Conservation (phyloP, 2,113 vertebrate genomes). For the Falcunculus frontatus region DNA sequence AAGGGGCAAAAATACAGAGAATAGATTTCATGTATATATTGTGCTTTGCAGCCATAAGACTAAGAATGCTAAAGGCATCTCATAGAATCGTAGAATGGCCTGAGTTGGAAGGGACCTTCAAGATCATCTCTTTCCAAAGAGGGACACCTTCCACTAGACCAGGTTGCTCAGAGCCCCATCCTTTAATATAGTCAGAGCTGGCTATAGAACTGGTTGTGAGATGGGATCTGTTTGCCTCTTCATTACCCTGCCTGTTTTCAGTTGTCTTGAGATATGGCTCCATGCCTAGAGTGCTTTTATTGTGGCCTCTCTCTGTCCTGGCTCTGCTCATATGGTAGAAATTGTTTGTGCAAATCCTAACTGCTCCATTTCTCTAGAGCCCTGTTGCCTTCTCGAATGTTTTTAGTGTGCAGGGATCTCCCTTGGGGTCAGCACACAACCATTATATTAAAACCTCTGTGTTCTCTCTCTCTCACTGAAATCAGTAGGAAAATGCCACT, state of each 20-base stretch:
- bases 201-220: not conserved
- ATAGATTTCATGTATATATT: not conserved
- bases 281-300: slow-evolving; percentile 19
- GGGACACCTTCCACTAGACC: not conserved
- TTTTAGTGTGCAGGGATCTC: not conserved
- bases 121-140: not conserved
- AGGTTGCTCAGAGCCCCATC: not conserved
- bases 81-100: not conserved
- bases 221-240: not conserved
- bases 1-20: not conserved
- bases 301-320: not conserved
- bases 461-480: not conserved
- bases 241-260: not conserved
- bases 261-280: not conserved
- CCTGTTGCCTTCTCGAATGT: not conserved
- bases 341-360: not conserved
- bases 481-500: not conserved
- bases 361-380: not conserved
- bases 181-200: not conserved
- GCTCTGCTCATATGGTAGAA: not conserved
- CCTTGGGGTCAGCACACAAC: not conserved
- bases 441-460: not conserved
- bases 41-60: not conserved
- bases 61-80: not conserved
- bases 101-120: not conserved